Evolutionary conservation across 2,113 vertebrate species (phyloP).

Genomic region (Mesitornis unicolor): DNA sequence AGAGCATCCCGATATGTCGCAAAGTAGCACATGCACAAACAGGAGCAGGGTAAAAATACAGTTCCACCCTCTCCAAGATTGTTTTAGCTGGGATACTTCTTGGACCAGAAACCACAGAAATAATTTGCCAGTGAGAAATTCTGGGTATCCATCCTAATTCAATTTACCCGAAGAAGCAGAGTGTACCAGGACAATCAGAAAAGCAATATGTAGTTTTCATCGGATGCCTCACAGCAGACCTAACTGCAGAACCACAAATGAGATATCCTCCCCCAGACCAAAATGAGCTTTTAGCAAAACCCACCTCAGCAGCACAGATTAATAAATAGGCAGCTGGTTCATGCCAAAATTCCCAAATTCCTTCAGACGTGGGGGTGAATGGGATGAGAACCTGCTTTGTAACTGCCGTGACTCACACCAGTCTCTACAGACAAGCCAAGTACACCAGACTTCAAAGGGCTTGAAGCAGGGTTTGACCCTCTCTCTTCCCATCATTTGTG

Average conservation of each 20-base stretch:
- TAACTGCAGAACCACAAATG: neutral
- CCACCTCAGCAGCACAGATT: neutral
- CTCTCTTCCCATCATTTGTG: neutral
- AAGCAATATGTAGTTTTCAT: neutral
- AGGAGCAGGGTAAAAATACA: neutral
- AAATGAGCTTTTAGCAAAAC: neutral
- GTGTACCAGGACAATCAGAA: conserved; percentile 17
- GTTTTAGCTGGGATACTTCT: neutral
- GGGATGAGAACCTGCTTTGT: neutral
- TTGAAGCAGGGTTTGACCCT: neutral
- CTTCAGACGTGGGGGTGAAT: neutral
- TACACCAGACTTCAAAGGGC: neutral
- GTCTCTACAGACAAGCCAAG: neutral
- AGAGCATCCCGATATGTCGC: rapidly evolving
- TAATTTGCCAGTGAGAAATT: neutral
- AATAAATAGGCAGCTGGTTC: neutral
- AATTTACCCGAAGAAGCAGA: neutral
- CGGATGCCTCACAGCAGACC: neutral
- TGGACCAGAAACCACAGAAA: neutral
- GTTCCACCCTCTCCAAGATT: neutral
- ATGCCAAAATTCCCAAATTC: neutral
- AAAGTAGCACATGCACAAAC: rapidly evolving
- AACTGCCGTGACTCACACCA: neutral
- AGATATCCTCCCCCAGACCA: neutral
- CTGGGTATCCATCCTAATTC: neutral